Evolutionary conservation across 2,113 vertebrate genomes (phyloP).

Genomic region (Ictalurus punctatus): DNA sequence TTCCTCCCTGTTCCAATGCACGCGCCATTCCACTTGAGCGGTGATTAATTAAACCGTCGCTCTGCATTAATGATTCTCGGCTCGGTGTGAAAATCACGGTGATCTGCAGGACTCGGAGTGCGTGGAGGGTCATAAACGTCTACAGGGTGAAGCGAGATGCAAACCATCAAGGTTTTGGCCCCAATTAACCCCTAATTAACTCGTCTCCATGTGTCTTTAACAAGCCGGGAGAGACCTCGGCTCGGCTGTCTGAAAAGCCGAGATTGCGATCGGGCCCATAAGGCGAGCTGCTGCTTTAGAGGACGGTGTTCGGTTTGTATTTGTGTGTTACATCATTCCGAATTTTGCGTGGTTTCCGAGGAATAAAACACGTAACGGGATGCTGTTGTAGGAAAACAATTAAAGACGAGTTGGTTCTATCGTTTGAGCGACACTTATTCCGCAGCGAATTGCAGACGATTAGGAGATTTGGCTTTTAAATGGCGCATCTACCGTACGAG

Average conservation of each 20-base stretch:
- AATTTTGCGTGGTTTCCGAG: not conserved
- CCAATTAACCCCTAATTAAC: constrained; percentile 39
- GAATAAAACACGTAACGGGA: not conserved
- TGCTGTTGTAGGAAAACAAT: not conserved
- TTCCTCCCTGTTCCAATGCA: not conserved
- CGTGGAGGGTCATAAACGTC: constrained; percentile 4
- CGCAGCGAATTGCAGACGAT: too few species aligned
- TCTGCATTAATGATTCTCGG: constrained; percentile 67
- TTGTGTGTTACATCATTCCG: too few species aligned
- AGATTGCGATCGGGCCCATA: not conserved
- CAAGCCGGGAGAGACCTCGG: not conserved
- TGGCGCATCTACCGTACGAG: not conserved
- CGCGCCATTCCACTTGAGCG: not conserved
- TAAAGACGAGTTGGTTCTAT: not conserved
- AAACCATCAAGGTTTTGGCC: not conserved
- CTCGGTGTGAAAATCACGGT: constrained; percentile 59
- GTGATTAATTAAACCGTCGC: constrained; percentile 67
- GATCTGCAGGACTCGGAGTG: constrained; percentile 57
- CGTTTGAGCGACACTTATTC: not conserved
- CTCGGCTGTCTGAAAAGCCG: not conserved
- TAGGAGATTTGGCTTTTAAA: not conserved
- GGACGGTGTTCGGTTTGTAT: too few species aligned
- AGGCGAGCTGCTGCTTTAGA: not conserved
- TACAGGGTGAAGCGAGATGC: constrained; percentile 22
- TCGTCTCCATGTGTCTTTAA: not conserved